These are phyloP conservation scores for Edolisoma coerulescens DNA, from an alignment of 2,113 vertebrate species.

Conservation along the genomic window DNA sequence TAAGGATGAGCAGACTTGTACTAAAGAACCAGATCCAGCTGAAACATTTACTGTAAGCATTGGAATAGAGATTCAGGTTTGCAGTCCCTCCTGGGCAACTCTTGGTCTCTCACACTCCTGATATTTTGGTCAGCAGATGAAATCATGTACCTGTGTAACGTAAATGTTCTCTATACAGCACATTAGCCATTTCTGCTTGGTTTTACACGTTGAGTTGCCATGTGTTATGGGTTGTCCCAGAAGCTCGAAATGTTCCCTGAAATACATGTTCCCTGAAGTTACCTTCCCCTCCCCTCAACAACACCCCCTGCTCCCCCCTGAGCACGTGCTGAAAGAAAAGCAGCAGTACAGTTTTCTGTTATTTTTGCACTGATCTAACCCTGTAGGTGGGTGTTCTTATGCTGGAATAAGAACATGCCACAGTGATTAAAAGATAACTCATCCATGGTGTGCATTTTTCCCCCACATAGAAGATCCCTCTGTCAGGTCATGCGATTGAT, in stretches of 20 bases:
- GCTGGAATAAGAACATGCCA: neutral
- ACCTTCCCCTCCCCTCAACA: neutral
- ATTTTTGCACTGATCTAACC: neutral
- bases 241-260: neutral
- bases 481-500: accelerated
- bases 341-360: neutral
- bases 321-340: neutral
- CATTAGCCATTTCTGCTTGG: neutral
- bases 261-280: neutral
- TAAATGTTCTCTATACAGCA: neutral
- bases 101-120: neutral
- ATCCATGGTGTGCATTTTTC: neutral
- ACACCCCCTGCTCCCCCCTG: too few species aligned
- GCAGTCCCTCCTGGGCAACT: neutral
- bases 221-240: neutral
- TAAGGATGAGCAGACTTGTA: neutral
- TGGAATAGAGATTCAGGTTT: neutral
- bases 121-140: neutral
- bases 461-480: neutral
- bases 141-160: neutral
- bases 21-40: neutral
- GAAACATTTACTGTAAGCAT: neutral
- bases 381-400: neutral
- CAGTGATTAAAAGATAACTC: neutral
- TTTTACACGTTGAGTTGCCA: neutral